Evolutionary conservation across 2,888 invertebrate genomes (phyloP), one percentile per base, ranked within the genome.

Genomic region (Agrochola circellaris): DNA sequence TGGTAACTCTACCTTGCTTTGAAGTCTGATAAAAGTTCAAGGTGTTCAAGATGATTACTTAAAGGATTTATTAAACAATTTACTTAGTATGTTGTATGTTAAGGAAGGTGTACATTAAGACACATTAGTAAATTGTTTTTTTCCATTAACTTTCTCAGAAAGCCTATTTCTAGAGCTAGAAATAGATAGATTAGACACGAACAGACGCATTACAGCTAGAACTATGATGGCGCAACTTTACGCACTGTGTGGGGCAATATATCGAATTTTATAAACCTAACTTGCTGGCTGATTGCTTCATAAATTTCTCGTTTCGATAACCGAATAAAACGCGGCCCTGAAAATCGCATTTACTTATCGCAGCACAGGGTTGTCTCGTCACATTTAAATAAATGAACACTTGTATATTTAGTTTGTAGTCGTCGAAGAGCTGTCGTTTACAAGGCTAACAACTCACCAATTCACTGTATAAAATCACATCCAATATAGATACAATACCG

Each of bases 371-470:
- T 90, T 93, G 93, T 93, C 91, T 90, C 90, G 91, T 91, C 90
- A 89, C 90, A 94, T 94, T 94, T 91, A 92, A 94, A 94, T 94
- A 93, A 90, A 93, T 93, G 93, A 93, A 91, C 90, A 90, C 90
- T 90, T 89, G 90, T 91, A 92, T 91, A 93, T 94, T 93, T 89
- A 90, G 92, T 89, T 87, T 87, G 91, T 92, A 92, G 89, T 87
- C 90, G 89, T 89, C 89, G 79, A 83, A 83, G 85, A 90, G 89
- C 89, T 91, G 92, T 90, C 92, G 82, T 83, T 79, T 87, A 91
- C 96, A 96, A 96, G 96, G 96, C 92, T 92, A 95, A 93, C 96
- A 86, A 93, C 92, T 91, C 93, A 92, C 92, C 91, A 93, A 93
- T 92, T 91, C 92, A 86, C 87, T 86, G 82, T 86, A 89, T 89